Evolutionary conservation across 2,113 vertebrate species (phyloP).

Genomic region (Phyllostomus discolor): DNA sequence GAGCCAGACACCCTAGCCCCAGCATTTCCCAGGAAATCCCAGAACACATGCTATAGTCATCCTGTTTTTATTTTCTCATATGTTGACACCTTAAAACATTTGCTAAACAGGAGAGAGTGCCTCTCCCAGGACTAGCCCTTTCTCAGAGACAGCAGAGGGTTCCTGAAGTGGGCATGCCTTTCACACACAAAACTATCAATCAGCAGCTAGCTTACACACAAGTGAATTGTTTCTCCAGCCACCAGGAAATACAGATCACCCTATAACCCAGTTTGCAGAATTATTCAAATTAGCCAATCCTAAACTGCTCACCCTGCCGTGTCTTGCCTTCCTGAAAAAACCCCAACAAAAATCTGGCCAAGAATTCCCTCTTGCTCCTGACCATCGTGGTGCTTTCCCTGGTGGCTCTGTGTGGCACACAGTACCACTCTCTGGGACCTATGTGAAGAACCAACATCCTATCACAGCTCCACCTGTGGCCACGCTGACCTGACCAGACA

Average conservation of each 20-base stretch:
- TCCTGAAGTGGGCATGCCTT: neutral
- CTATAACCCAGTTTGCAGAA: rapidly evolving
- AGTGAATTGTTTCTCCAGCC: neutral
- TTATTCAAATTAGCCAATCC: neutral
- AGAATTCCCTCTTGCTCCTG: neutral
- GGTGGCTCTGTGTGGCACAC: neutral
- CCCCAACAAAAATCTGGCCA: neutral
- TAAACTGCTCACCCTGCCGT: too few relatives aligned
- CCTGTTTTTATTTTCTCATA: neutral
- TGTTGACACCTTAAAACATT: neutral
- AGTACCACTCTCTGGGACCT: neutral
- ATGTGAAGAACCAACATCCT: neutral
- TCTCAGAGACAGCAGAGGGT: neutral
- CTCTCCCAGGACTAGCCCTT: neutral
- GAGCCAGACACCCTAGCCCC: neutral
- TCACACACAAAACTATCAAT: neutral
- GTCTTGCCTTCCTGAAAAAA: neutral
- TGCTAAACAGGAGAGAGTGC: neutral
- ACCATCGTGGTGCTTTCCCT: neutral
- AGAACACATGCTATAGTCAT: neutral
- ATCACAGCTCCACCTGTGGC: neutral
- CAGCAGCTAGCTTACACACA: too few relatives aligned
- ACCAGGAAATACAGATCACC: neutral
- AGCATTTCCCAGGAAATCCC: neutral
- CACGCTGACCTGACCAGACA: neutral